These are phyloP conservation scores for Macroteleia sp. DNA, from an alignment of 2,888 invertebrate genomes.

Conservation along the genomic window DNA sequence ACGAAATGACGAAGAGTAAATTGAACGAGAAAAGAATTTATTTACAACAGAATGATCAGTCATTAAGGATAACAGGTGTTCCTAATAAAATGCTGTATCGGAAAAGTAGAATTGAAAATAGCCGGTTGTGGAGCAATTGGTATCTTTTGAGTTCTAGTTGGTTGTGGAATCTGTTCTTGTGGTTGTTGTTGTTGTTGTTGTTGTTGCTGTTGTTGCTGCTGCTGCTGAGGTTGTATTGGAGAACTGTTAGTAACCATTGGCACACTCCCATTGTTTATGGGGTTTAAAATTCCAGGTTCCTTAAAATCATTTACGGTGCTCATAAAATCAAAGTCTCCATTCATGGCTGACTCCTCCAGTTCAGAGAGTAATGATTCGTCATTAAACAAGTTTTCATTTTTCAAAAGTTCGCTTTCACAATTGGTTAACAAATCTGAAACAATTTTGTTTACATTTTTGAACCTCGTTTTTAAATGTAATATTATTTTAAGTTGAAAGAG, in stretches of 20 bases:
- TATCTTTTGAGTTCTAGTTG: slow-evolving; percentile 58
- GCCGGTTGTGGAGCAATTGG: slow-evolving; percentile 74
- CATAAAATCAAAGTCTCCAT: slow-evolving; percentile 84
- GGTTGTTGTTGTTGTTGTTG: no score
- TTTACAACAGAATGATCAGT: no score
- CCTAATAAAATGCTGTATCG: no score
- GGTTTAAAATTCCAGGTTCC: slow-evolving; percentile 59
- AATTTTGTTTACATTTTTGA: no score
- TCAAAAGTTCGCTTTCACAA: slow-evolving; percentile 88
- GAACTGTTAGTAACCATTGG: slow-evolving; percentile 57
- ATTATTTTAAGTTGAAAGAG: no score
- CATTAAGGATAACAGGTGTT: no score
- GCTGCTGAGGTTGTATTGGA: slow-evolving; percentile 32
- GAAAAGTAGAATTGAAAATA: slow-evolving; percentile 78
- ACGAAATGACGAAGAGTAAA: no score
- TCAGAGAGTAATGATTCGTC: slow-evolving; percentile 85
- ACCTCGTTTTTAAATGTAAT: no score
- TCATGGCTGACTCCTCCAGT: slow-evolving; percentile 84
- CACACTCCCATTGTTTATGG: slow-evolving; percentile 64
- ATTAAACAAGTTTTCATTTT: slow-evolving; percentile 84
- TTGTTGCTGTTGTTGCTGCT: slow-evolving; percentile 24
- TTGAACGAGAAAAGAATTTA: no score
- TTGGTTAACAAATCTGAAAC: slow-evolving; percentile 88
- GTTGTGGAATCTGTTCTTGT: slow-evolving; percentile 61
- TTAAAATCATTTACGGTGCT: slow-evolving; percentile 74